Base-by-base conservation (phyloP, 2,113 vertebrate species). In the Atrichornis clamosus region DNA sequence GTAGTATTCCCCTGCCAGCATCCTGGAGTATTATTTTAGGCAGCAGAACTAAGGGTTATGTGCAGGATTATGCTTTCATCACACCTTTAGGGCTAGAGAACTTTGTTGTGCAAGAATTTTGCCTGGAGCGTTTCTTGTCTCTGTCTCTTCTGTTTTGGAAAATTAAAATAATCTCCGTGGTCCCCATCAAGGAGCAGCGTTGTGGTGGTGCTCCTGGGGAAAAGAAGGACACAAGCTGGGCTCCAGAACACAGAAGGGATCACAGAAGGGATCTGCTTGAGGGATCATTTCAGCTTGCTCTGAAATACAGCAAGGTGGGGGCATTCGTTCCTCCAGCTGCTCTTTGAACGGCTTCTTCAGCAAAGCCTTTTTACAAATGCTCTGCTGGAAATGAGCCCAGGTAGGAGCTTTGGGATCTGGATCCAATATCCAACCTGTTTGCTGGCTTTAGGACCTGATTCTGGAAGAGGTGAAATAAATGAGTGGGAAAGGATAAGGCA, bases 1-100 rank as follows among this genome's bases (percentile, higher is more conserved):
- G 2, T 73, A 94, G 97, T 94, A 94, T 97, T 98, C 97, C 97
- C 97, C 87, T 96, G 97, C 98, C 98, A 98, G 98, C 97, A 98
- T 98, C 98, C 97, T 98, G 98, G 94, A 97, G 89, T 97, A 97
- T 98, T 98, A 98, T 98, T 98, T 98, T 98, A 98, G 98, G 98
- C 98, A 96, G 95, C 96, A 98, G 98, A 98, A 98, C 97, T 97
- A 76, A 98, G 96, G 94, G 86, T 82, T 95, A 44, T 75, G 95
- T 95, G 90, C 96, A 97, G 95, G 97, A 96, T 97, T 96, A 47
- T 62, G 97, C 93, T 98, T 97, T 98, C 97, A 97, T 97, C 97
- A 90, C 97, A 98, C 98, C 97, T 98, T 98, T 95, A 91, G 97
- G 97, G 91, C 95, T 89, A 88, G 84, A 94, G 95, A 84, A 79